These are phyloP conservation scores for Athalia circularis DNA, from an alignment of 2,888 invertebrate genomes.

Conservation along the genomic window DNA sequence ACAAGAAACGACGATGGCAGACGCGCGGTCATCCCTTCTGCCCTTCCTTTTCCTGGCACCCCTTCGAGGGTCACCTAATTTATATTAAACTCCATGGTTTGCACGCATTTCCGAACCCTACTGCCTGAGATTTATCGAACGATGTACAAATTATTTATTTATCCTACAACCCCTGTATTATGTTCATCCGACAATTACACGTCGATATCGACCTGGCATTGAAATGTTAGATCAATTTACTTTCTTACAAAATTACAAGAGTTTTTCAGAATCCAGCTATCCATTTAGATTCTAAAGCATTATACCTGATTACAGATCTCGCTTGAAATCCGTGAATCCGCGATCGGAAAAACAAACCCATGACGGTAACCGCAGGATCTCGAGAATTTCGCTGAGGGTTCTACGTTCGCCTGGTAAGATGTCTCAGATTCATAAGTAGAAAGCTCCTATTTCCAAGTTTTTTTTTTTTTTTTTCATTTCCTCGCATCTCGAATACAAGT, in stretches of 20 bases:
- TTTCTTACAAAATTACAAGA: too few species aligned
- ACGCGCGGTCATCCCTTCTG: background rate
- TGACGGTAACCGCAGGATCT: slow-evolving; percentile 10
- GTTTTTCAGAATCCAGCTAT: too few species aligned
- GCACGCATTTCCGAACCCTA: background rate
- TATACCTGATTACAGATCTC: slow-evolving; percentile 7
- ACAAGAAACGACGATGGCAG: background rate
- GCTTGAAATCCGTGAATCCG: background rate
- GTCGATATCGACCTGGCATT: too few species aligned
- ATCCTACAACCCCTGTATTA: too few species aligned
- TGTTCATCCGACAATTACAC: too few species aligned
- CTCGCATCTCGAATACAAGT: background rate
- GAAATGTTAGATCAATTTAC: too few species aligned
- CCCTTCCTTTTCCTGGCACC: background rate
- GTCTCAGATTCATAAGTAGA: background rate
- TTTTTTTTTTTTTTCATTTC: background rate
- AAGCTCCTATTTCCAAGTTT: background rate
- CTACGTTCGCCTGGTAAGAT: background rate
- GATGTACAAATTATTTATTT: too few species aligned
- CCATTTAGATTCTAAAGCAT: background rate
- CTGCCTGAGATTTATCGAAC: slow-evolving; percentile 1
- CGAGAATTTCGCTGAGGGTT: background rate
- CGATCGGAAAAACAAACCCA: background rate
- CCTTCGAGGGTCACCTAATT: background rate
- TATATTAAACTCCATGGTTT: background rate